Percentiles rank a stretch among this genome's conserved stretches.
These are phyloP conservation scores for Apeira syringaria DNA, from an alignment of 2,888 invertebrate species.

Conservation along the genomic window DNA sequence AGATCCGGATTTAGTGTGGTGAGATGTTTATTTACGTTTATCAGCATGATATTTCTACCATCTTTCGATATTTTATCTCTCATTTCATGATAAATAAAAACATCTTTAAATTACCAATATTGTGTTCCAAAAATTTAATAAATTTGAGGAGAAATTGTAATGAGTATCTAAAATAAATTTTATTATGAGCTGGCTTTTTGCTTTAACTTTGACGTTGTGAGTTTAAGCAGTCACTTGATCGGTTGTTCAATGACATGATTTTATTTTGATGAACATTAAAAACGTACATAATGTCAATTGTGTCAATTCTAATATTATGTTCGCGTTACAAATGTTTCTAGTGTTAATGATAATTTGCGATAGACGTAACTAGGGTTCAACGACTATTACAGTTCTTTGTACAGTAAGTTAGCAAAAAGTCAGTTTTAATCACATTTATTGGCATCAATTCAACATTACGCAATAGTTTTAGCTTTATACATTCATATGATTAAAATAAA, in stretches of 20 bases:
- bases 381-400: constrained; percentile 7
- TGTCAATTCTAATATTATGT: too few relatives aligned
- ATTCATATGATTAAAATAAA: too few relatives aligned
- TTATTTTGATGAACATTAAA: too few relatives aligned
- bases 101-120: background rate
- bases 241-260: constrained; percentile 1
- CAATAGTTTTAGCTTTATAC: too few relatives aligned
- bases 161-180: background rate
- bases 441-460: background rate
- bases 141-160: background rate
- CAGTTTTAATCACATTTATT: constrained; percentile 3
- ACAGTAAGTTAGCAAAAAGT: constrained; percentile 11
- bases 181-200: constrained; percentile 13
- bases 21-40: constrained; percentile 61
- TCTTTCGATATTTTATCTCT: constrained; percentile 13
- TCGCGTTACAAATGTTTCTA: too few relatives aligned
- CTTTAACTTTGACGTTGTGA: background rate
- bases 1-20: constrained; percentile 72
- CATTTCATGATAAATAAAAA: constrained; percentile 3
- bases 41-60: constrained; percentile 60
- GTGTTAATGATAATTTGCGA: too few relatives aligned
- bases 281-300: too few relatives aligned
- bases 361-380: too few relatives aligned
- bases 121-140: background rate
- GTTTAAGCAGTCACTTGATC: background rate